Evolutionary conservation across 2,888 invertebrate species (phyloP).

Genomic region (Drosophila quinaria): DNA sequence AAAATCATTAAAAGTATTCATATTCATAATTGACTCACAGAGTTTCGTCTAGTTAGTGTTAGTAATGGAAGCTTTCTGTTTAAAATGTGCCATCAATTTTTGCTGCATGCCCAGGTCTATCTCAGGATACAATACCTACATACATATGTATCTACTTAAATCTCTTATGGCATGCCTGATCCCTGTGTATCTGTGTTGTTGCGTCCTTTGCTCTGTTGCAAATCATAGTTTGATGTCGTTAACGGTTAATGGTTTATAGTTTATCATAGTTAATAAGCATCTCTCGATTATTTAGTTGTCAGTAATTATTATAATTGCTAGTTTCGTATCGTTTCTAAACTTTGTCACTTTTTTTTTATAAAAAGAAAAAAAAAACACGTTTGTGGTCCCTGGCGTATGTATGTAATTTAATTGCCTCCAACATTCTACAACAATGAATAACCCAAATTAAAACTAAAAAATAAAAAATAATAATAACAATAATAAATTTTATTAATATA

Average conservation of each 20-base stretch:
- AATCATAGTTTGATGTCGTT: slow-evolving; percentile 34
- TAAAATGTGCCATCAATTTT: slow-evolving; percentile 12
- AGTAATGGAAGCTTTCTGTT: not conserved
- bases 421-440: slow-evolving; percentile 41
- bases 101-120: not conserved
- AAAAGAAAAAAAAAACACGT: slow-evolving; percentile 55
- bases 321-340: slow-evolving; percentile 35
- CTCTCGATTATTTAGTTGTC: slow-evolving; percentile 29
- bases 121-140: not conserved
- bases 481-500: slow-evolving; percentile 11
- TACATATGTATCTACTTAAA: not conserved
- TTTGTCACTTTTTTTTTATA: slow-evolving; percentile 41
- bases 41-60: slow-evolving; percentile 46
- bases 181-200: not conserved
- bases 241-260: slow-evolving; percentile 18
- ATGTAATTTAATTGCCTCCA: slow-evolving; percentile 61
- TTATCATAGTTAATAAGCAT: slow-evolving; percentile 25
- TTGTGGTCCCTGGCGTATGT: slow-evolving; percentile 78
- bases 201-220: slow-evolving; percentile 26
- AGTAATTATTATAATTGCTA: slow-evolving; percentile 43
- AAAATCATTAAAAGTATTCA: slow-evolving; percentile 64
- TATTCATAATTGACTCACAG: slow-evolving; percentile 78
- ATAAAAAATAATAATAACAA: slow-evolving; percentile 10
- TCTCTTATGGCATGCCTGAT: slow-evolving; percentile 4
- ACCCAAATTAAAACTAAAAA: slow-evolving; percentile 29